phyloP scores from a whole-genome alignment of 2,888 invertebrate species.

The Harpalus rubripes region DNA sequence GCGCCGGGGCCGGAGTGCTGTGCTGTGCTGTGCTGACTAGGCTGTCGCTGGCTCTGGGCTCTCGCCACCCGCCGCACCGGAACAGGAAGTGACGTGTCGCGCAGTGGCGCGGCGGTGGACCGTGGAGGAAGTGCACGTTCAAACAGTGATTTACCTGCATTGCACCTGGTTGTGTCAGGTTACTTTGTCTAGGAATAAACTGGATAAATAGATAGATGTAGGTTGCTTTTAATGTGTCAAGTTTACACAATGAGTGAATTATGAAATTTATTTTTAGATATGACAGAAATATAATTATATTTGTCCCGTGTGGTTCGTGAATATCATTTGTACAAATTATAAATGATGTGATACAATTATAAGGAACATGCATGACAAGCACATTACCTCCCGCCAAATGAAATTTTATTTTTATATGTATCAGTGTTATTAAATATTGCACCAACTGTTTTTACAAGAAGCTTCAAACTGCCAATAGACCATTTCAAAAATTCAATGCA shows the following conservation, averaged over 20 bases:
- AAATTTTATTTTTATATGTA: too few relatives aligned
- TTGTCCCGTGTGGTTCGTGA: too few relatives aligned
- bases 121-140: slow-evolving; percentile 64
- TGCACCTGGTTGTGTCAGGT: slow-evolving; percentile 49
- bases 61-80: slow-evolving; percentile 52
- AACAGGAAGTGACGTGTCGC: slow-evolving; percentile 63
- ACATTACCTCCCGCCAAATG: too few relatives aligned
- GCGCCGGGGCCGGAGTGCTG: too few relatives aligned
- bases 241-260: background rate
- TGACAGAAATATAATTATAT: background rate
- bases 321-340: too few relatives aligned
- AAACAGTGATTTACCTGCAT: slow-evolving; percentile 63
- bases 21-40: too few relatives aligned
- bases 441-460: too few relatives aligned
- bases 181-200: background rate
- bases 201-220: background rate
- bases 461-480: too few relatives aligned
- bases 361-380: too few relatives aligned
- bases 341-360: too few relatives aligned
- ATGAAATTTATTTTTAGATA: slow-evolving; percentile 1
- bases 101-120: slow-evolving; percentile 24
- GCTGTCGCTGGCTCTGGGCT: background rate
- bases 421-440: too few relatives aligned
- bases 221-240: background rate
- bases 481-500: too few relatives aligned